A percentile compares a stretch with the other conserved stretches of the same genome.
Conservation (phyloP, 2,888 invertebrate genomes). For the Phanerotoma sp. region DNA sequence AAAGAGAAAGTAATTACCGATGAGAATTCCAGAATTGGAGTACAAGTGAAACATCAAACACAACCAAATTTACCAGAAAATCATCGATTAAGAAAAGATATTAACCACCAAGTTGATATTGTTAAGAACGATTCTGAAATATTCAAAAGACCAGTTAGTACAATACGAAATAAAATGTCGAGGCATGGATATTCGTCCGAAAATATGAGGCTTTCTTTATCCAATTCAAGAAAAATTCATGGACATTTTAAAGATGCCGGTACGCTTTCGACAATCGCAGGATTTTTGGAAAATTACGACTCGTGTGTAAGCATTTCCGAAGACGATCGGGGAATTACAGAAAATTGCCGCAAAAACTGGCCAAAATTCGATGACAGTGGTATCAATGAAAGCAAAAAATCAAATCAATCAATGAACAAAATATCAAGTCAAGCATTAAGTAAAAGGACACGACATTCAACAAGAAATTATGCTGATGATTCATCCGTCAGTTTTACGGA, state of each 20-base stretch:
- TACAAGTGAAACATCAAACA: too few relatives aligned
- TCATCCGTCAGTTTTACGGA: conserved; percentile 41
- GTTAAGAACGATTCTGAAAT: too few relatives aligned
- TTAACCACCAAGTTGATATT: too few relatives aligned
- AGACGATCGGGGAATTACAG: conserved; percentile 29
- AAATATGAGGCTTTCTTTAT: not conserved
- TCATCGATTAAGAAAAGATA: too few relatives aligned
- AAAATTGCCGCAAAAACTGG: not conserved
- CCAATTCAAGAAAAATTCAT: too few relatives aligned
- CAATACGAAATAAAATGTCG: too few relatives aligned
- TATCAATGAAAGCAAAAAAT: not conserved
- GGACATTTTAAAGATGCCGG: not conserved
- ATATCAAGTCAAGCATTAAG: too few relatives aligned
- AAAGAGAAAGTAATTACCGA: not conserved
- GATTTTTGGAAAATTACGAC: conserved; percentile 25
- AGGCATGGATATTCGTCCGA: not conserved
- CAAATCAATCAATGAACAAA: too few relatives aligned
- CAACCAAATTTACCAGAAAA: too few relatives aligned
- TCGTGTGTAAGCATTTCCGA: conserved; percentile 39
- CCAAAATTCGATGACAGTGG: conserved; percentile 1
- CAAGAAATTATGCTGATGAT: conserved; percentile 28
- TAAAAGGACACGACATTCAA: too few relatives aligned
- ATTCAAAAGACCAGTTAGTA: too few relatives aligned
- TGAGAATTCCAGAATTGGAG: not conserved
- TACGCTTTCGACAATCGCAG: conserved; percentile 6